phyloP scores from a whole-genome alignment of 1,140 invertebrate species.

The Drosophila sulfurigaster region DNA sequence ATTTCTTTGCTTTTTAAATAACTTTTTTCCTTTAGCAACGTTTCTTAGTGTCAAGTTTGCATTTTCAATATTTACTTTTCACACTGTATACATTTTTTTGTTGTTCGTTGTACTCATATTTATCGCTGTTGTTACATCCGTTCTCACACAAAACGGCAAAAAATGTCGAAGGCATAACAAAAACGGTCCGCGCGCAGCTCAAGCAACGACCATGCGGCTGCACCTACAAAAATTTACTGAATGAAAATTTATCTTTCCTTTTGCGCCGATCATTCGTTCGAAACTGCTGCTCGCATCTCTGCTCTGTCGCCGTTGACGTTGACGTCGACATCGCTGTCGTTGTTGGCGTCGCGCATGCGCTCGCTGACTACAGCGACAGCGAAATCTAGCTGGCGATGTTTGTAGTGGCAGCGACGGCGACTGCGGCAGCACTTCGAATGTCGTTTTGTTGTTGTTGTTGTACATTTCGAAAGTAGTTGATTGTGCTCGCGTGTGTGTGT shows the following conservation, averaged over 20 bases:
- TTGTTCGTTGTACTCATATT: conserved; percentile 15
- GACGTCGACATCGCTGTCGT: conserved; percentile 17
- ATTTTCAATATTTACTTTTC: conserved; percentile 56
- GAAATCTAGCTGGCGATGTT: neutral
- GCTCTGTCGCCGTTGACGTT: neutral
- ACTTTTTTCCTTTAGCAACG: conserved; percentile 2
- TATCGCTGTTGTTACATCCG: conserved; percentile 29
- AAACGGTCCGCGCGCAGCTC: conserved; percentile 32
- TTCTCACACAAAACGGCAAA: conserved; percentile 25
- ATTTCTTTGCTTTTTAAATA: conserved; percentile 8
- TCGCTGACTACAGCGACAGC: conserved; percentile 23
- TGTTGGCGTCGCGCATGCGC: conserved; percentile 45
- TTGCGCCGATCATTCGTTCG: conserved; percentile 77
- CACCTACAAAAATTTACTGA: conserved; percentile 69
- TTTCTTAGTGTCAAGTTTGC: conserved; percentile 33
- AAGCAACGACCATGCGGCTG: conserved; percentile 42
- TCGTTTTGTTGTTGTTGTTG: conserved; percentile 28
- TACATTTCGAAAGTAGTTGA: conserved; percentile 62
- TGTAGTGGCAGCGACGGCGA: conserved; percentile 5
- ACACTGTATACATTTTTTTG: conserved; percentile 41
- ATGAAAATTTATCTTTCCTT: conserved; percentile 81
- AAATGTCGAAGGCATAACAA: conserved; percentile 8
- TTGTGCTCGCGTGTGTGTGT: conserved; percentile 26
- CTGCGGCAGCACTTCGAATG: conserved; percentile 37
- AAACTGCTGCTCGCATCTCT: conserved; percentile 26